phyloP scores from a whole-genome alignment of 2,113 vertebrate genomes.

The Notothenia coriiceps region DNA sequence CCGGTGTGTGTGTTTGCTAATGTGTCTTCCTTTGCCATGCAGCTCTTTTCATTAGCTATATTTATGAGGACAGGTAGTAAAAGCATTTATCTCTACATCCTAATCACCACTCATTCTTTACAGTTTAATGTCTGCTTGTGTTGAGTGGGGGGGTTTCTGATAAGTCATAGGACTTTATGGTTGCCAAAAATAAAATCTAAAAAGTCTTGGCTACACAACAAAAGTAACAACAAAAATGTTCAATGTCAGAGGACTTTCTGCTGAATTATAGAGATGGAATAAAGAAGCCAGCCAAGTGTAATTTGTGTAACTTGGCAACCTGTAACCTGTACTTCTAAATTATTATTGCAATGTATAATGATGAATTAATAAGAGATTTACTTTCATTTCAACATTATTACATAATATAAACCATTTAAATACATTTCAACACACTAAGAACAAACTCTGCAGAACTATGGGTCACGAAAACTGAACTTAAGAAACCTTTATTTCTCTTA shows the following conservation, averaged over 20 bases:
- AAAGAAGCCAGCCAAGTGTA: neutral
- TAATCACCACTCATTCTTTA: neutral
- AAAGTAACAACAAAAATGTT: no score
- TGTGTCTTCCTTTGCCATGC: neutral
- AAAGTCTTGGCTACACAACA: neutral
- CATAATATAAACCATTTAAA: neutral
- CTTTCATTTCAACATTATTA: neutral
- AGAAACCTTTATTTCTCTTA: neutral
- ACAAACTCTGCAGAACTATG: neutral
- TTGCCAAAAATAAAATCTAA: neutral
- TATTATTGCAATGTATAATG: neutral
- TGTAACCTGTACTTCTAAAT: neutral
- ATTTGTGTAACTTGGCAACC: neutral
- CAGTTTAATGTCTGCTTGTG: neutral
- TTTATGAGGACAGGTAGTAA: neutral
- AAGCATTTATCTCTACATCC: neutral
- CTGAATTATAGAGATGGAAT: neutral
- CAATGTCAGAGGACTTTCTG: neutral
- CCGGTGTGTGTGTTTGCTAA: neutral
- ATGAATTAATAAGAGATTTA: neutral
- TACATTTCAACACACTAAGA: neutral
- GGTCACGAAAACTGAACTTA: neutral
- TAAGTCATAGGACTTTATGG: neutral
- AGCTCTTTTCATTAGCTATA: neutral
- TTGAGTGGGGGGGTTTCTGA: neutral